phyloP scores from a whole-genome alignment of 2,888 invertebrate species.

The Megastigmus dorsalis region DNA sequence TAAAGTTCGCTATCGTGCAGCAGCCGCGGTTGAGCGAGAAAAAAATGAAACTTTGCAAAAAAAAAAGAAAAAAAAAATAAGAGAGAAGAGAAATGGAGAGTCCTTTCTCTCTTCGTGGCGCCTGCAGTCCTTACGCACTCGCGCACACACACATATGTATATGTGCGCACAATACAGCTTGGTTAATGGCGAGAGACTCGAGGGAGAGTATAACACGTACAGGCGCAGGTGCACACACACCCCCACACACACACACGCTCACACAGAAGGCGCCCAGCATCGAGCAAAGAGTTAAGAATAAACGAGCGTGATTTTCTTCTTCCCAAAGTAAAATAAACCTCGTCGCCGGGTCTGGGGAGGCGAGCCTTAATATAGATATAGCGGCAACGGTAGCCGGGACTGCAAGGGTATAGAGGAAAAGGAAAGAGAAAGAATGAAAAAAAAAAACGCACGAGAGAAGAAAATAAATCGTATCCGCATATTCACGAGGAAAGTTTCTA shows the following conservation, averaged over 20 bases:
- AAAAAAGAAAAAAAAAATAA: neutral
- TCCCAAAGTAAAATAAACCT: constrained; percentile 46
- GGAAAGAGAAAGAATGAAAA: constrained; percentile 23
- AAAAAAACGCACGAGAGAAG: constrained; percentile 43
- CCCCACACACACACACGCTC: neutral
- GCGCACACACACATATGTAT: neutral
- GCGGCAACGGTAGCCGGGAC: too few species aligned
- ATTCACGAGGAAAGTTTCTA: constrained; percentile 56
- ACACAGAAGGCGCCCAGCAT: neutral
- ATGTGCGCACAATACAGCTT: neutral
- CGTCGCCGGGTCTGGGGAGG: neutral
- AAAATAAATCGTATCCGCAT: constrained; percentile 56
- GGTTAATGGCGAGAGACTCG: constrained; percentile 11
- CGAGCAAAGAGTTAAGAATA: constrained; percentile 48
- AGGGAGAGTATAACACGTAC: too few species aligned
- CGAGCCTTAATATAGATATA: too few species aligned
- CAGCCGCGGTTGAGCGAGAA: neutral
- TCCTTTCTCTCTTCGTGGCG: constrained; percentile 24
- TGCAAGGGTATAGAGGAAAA: too few species aligned
- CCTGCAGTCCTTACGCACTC: neutral
- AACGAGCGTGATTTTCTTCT: constrained; percentile 51
- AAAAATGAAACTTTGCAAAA: too few species aligned
- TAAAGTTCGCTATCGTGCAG: constrained; percentile 27
- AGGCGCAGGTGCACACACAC: neutral
- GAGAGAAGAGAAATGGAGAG: constrained; percentile 1